phyloP scores from a whole-genome alignment of 1,140 invertebrate genomes.

The Ladona fulva region DNA sequence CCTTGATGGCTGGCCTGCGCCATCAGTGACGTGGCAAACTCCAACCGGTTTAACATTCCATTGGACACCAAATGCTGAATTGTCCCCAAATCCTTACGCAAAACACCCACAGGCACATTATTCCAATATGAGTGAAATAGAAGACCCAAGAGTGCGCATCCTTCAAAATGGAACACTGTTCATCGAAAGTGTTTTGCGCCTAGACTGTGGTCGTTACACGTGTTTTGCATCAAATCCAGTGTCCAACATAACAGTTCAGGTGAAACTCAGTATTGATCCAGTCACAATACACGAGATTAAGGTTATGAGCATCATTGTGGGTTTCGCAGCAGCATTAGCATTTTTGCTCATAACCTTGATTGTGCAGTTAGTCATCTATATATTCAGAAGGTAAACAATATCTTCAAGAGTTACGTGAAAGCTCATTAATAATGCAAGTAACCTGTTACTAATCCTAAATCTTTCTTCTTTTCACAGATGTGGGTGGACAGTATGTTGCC shows the following conservation, averaged over 20 bases:
- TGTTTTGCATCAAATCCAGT: conserved; percentile 78
- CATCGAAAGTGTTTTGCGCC: conserved; percentile 53
- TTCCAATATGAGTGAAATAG: conserved; percentile 38
- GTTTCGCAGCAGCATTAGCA: conserved; percentile 60
- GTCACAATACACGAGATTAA: conserved; percentile 72
- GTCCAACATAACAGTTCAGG: conserved; percentile 60
- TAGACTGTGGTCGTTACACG: conserved; percentile 78
- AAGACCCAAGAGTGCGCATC: conserved; percentile 38
- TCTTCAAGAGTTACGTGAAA: background rate
- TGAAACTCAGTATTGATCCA: conserved; percentile 68
- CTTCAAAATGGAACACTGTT: conserved; percentile 44
- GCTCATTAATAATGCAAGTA: too few species aligned
- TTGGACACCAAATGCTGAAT: conserved; percentile 57
- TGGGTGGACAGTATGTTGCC: conserved; percentile 44
- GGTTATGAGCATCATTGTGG: conserved; percentile 72
- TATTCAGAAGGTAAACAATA: conserved; percentile 57
- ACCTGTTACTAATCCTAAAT: conserved; percentile 15
- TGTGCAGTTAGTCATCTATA: conserved; percentile 59
- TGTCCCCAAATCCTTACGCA: conserved; percentile 49
- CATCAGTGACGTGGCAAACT: conserved; percentile 78
- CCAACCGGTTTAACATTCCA: conserved; percentile 57
- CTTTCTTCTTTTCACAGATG: conserved; percentile 29
- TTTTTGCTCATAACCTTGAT: conserved; percentile 72
- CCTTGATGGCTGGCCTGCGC: conserved; percentile 63
- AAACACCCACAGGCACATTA: conserved; percentile 54